Evolutionary conservation across 1,140 invertebrate species (phyloP), one percentile per base, ranked within the genome.

Genomic region (Bathynomus jamesi): DNA sequence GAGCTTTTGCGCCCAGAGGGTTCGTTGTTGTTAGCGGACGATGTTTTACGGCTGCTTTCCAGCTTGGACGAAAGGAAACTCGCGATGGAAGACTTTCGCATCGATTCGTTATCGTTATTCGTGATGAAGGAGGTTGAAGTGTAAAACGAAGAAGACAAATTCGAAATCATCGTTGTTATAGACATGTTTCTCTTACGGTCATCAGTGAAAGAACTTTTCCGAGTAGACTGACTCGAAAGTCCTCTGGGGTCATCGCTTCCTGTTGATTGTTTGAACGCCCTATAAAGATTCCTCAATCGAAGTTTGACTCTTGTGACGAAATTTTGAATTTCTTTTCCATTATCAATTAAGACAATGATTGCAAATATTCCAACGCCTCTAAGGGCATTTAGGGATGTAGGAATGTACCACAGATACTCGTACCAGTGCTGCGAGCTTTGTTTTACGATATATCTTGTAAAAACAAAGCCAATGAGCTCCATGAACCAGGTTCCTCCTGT

Each of bases 321-420:
- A 53, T 21, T 53, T 5, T 53, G 13, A 5, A 53, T 53, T 53
- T 53, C 25, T 4, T 69, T 17, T 21, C 65, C 70, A 67, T 76
- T 72, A 0, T 69, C 65, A 4, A 71, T 73, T 69, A 76, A 61
- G 7, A 76, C 75, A 10, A 76, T 65, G 61, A 76, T 76, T 46
- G 61, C 65, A 32, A 76, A 76, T 40, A 76, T 76, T 28, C 75
- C 75, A 13, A 73, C 69, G 3, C 75, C 72, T 31, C 75, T 65
- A 8, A 76, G 69, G 29, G 75, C 66, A 40, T 76, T 76, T 4
- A 76, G 29, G 62, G 66, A 69, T 28, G 72, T 69, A 2, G 75
- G 75, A 17, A 76, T 24, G 46, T 76, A 76, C 75, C 75, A 76
- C 3, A 76, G 66, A 62, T 76, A 76, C 69, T 73, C 69, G 64